A percentile compares a stretch with the other conserved stretches of the same genome.
phyloP scores from a whole-genome alignment of 2,797 vertebrate genomes.

The Trichosurus vulpecula region DNA sequence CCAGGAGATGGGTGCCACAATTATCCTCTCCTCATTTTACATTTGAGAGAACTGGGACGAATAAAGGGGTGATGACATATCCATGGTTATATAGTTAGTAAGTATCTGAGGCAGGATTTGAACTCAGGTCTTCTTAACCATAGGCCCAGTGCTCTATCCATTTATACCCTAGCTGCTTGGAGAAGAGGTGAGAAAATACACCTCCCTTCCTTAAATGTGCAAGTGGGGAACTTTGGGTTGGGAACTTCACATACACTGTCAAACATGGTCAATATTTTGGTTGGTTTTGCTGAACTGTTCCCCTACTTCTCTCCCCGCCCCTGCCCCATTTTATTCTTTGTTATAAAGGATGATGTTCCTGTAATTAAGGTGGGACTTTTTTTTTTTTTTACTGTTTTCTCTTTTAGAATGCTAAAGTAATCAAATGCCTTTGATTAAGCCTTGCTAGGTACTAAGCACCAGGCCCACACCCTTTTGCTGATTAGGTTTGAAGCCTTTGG shows the following conservation, averaged over 20 bases:
- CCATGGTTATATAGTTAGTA: not conserved
- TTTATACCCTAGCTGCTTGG: not conserved
- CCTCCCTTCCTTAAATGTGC: not conserved
- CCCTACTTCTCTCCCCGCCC: accelerated
- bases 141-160: not conserved
- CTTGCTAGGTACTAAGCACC: too few species aligned
- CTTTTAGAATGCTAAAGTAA: too few species aligned
- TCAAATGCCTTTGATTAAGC: too few species aligned
- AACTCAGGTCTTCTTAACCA: not conserved
- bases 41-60: not conserved
- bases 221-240: not conserved
- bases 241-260: not conserved
- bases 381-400: too few species aligned
- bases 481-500: too few species aligned
- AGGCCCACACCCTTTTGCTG: too few species aligned
- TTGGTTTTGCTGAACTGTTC: not conserved
- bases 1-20: not conserved
- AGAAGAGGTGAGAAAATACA: not conserved
- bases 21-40: not conserved
- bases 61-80: not conserved
- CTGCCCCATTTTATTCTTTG: not conserved
- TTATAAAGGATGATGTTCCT: too few species aligned
- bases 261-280: not conserved
- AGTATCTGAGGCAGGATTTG: not conserved
- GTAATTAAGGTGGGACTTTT: too few species aligned